Percentiles rank a stretch among this genome's conserved stretches.
phyloP scores from a whole-genome alignment of 2,113 vertebrate genomes.

The Semnornis frantzii region DNA sequence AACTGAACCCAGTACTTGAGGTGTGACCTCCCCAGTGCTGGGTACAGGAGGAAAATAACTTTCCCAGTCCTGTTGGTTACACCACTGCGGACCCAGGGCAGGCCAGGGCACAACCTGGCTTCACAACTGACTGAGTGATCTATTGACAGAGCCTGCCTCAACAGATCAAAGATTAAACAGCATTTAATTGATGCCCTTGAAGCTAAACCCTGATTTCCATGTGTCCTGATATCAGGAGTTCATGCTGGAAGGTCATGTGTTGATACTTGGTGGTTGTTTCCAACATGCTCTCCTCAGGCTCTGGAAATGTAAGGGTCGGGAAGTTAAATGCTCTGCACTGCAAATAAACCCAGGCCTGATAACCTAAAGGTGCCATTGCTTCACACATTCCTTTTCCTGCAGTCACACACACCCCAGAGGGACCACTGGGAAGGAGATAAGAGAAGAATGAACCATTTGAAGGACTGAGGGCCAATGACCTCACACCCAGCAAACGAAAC shows the following conservation, averaged over 20 bases:
- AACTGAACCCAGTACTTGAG: no score
- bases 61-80: no score
- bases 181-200: not conserved
- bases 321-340: not conserved
- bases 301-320: not conserved
- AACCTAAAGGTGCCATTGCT: not conserved
- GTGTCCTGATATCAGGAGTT: not conserved
- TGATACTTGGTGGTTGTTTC: not conserved
- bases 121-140: not conserved
- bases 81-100: not conserved
- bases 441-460: slow-evolving; percentile 16
- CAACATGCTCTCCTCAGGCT: not conserved
- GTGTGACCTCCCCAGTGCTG: no score
- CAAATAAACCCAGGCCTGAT: slow-evolving; percentile 19
- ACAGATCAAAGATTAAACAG: not conserved
- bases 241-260: not conserved
- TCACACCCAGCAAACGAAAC: not conserved
- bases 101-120: not conserved
- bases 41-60: no score
- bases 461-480: not conserved
- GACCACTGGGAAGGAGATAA: slow-evolving; percentile 22
- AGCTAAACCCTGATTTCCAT: not conserved
- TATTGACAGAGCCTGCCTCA: not conserved
- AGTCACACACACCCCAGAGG: not conserved
- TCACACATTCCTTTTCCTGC: slow-evolving; percentile 12